Conservation (phyloP, 1,140 invertebrate species). For the Ephestia elutella region DNA sequence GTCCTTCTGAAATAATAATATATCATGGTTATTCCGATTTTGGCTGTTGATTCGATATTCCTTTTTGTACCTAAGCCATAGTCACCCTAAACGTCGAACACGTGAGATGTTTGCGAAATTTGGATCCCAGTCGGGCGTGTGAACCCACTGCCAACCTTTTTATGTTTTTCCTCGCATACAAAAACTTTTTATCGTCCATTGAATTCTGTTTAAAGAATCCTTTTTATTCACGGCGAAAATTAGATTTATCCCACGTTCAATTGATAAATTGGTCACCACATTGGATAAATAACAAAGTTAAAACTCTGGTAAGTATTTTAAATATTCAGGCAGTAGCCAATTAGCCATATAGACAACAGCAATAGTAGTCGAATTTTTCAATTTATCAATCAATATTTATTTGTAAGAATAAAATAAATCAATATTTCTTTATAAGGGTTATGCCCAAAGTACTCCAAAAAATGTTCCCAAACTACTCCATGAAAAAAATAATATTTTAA, state of each 20-base stretch:
- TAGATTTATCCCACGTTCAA: constrained; percentile 4
- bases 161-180: constrained; percentile 10
- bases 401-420: too few relatives aligned
- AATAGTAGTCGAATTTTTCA: too few relatives aligned
- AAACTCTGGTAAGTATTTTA: too few relatives aligned
- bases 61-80: constrained; percentile 12
- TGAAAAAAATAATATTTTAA: too few relatives aligned
- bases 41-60: not conserved
- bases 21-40: not conserved
- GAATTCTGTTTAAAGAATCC: not conserved
- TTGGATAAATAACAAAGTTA: too few relatives aligned
- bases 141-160: constrained; percentile 9
- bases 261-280: not conserved
- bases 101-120: constrained; percentile 62
- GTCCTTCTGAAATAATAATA: not conserved
- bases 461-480: too few relatives aligned
- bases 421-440: too few relatives aligned
- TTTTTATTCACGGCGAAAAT: constrained; percentile 2
- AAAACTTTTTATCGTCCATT: constrained; percentile 12
- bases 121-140: constrained; percentile 19
- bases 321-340: too few relatives aligned
- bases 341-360: too few relatives aligned
- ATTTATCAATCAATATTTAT: too few relatives aligned
- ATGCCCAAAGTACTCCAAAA: too few relatives aligned
- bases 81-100: constrained; percentile 37